Base-by-base conservation (phyloP, 2,888 invertebrate species). In the Harpalus rufipes region DNA sequence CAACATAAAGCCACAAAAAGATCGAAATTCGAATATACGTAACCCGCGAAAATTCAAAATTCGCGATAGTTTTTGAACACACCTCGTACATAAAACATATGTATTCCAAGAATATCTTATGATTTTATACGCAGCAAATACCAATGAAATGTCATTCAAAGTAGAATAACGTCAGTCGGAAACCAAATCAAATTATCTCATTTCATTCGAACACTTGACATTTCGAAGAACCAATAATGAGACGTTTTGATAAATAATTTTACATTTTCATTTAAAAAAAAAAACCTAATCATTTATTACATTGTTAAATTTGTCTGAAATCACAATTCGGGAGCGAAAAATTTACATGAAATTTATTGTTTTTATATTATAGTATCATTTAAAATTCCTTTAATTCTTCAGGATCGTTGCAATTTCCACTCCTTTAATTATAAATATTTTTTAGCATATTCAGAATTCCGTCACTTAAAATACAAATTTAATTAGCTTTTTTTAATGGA, bases 151-250 rank as follows among this genome's bases (percentile, higher is more conserved):
- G 68, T 68, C 68, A 68, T 25, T 63, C 25, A 63, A 32, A 68
- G 63, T 32, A 39, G 39, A 68, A 68, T 68, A 68, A 68, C 21
- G 25, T 14, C 39, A 68, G 32, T 68, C 68, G 7, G n/a, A 68
- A 68, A 39, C 25, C 68, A 68, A 68, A 68, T 68, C 68, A 68
- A 68, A 68, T 68, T 68, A 68, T 68, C 39, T 68, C 68, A 68
- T 68, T 68, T 68, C 68, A 68, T 7, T 68, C 14, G 39, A 41
- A 18, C 72, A 44, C 72, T 74, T 44, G 72, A 74, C 72, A 74
- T 74, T 74, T 74, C 18, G 18, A 41, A 44, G 72, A 74, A 74
- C n/a, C 32, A 39, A 68, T 68, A 68, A 68, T 68, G 32, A 68
- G 39, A 32, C 32, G 68, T 39, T 68, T 68, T 32, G 14, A 16